phyloP scores from a whole-genome alignment of 2,797 vertebrate species.

The Hybognathus amarus region DNA sequence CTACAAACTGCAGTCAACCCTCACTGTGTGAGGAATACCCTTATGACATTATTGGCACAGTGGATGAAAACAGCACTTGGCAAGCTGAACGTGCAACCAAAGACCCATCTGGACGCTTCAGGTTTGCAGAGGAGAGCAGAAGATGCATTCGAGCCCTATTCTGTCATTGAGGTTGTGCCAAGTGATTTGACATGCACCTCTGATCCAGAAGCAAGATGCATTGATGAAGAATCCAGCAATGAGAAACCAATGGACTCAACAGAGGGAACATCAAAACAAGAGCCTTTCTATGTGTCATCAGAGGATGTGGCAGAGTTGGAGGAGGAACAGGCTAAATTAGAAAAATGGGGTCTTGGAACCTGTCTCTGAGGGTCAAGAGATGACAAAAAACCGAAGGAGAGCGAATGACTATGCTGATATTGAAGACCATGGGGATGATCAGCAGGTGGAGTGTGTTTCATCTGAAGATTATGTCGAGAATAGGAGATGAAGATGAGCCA shows the following conservation, averaged over 20 bases:
- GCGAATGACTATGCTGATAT: constrained; percentile 81
- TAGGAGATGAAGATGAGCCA: constrained; percentile 80
- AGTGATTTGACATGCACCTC: constrained; percentile 64
- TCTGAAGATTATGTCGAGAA: constrained; percentile 84
- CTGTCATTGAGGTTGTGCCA: constrained; percentile 78
- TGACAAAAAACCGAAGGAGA: constrained; percentile 63
- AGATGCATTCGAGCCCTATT: constrained; percentile 79
- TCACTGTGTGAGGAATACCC: constrained; percentile 75
- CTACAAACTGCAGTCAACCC: constrained; percentile 68
- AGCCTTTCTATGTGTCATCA: constrained; percentile 77
- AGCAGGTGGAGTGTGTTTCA: constrained; percentile 73
- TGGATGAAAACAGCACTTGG: constrained; percentile 77
- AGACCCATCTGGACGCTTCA: constrained; percentile 77
- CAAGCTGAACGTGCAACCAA: constrained; percentile 81
- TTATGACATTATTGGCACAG: constrained; percentile 79
- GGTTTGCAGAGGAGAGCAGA: constrained; percentile 78
- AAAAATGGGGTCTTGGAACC: constrained; percentile 49
- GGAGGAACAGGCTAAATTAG: constrained; percentile 64
- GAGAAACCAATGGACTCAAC: constrained; percentile 60
- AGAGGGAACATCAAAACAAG: constrained; percentile 65
- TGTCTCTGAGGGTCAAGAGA: constrained; percentile 59
- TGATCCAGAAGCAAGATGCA: constrained; percentile 72
- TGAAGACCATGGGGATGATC: constrained; percentile 67
- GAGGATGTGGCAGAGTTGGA: constrained; percentile 75
- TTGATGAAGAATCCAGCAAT: constrained; percentile 63